phyloP scores from a whole-genome alignment of 2,797 vertebrate genomes.

The Crocodylus rhombifer region DNA sequence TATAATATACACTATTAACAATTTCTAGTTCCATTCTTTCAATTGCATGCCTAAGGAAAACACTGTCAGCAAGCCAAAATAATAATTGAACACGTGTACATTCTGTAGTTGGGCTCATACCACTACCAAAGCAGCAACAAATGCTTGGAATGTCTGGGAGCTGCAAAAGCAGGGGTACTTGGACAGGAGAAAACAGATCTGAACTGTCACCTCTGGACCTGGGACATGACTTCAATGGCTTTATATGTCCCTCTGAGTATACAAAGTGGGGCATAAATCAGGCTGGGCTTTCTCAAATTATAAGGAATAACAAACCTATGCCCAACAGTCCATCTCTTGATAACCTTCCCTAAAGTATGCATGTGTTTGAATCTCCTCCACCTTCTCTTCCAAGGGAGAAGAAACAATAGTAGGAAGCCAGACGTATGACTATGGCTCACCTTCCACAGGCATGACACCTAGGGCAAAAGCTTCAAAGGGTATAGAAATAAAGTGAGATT shows the following conservation, averaged over 20 bases:
- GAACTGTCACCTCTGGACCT: no score
- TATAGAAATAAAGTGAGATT: no score
- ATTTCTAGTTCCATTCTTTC: slow-evolving; percentile 5
- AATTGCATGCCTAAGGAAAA: background rate
- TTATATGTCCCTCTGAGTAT: background rate
- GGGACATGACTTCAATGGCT: background rate
- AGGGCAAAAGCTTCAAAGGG: background rate
- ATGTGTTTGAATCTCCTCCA: background rate
- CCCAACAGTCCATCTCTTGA: background rate
- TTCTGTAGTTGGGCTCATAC: slow-evolving; percentile 24
- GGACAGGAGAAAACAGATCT: no score
- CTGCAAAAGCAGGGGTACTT: no score
- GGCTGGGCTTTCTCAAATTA: background rate
- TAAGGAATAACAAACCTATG: slow-evolving; percentile 36
- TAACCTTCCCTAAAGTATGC: background rate
- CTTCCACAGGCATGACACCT: background rate
- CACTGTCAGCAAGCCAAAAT: slow-evolving; percentile 11
- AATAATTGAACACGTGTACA: slow-evolving; percentile 32
- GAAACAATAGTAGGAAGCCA: background rate
- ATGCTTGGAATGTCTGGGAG: background rate
- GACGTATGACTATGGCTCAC: background rate
- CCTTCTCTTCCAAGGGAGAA: background rate
- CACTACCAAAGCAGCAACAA: slow-evolving; percentile 1
- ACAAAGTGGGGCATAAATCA: background rate
- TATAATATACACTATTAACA: slow-evolving; percentile 44